Base-by-base conservation (phyloP, 1,140 invertebrate species). In the Bradysia coprophila region DNA sequence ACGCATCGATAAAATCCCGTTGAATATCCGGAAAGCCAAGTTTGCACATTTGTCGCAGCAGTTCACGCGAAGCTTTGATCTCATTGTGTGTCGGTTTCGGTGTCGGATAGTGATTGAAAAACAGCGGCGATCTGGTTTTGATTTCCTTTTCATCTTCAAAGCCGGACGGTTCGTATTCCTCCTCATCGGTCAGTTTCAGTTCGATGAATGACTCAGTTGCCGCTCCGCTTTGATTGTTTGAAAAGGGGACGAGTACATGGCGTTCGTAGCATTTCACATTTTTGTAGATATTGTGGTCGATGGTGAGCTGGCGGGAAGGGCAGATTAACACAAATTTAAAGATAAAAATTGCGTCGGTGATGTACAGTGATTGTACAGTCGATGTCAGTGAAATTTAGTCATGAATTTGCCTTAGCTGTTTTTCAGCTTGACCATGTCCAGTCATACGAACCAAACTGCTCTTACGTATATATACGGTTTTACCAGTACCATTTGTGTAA, bases 241-340 rank as follows among this genome's bases (percentile, higher is more conserved):
- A 77, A 51, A 93, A 81, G 0, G 87, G 84, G 48, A 81, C 71
- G 38, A 93, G 71, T 4, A 76, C 55, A 57, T 91, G 84, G 2
- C 65, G 59, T 57, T 94, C 89, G 3, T 59, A 58, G 56, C 89
- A 94, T 3, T 53, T 65, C 0, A 88, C 73, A 13, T 63, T 66
- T 18, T 78, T 71, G 47, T 91, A 77, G 8, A 89, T 67, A 42
- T 79, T 72, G 48, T 85, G 77, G 52, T 86, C 80, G 8, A 93
- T 72, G 2, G 72, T 72, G 20, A 90, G 64, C 44, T 74, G 9
- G n/a, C n/a, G n/a, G n/a, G n/a, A n/a, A n/a, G n/a, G n/a, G n/a
- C n/a, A 40, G 19, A 42, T n/a, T 24, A 10, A 13, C 8, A 28
- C 13, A n/a, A n/a, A n/a, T n/a, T n/a, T n/a, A n/a, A n/a, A n/a